Evolutionary conservation across 1,140 invertebrate species (phyloP).

Genomic region (Euborellia annulipes): DNA sequence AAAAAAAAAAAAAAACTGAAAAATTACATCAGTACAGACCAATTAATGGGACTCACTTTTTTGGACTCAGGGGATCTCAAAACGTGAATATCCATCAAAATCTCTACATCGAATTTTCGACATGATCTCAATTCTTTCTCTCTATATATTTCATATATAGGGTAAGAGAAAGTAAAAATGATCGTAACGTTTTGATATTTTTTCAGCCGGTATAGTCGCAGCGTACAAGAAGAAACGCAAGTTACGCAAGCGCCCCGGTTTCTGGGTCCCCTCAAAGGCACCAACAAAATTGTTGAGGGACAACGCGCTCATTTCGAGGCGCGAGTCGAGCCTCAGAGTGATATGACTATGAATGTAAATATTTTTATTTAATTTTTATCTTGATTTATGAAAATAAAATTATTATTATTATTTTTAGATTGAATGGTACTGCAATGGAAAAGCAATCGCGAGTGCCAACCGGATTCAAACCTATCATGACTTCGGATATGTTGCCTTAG

Average conservation of each 20-base stretch:
- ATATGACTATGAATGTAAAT: constrained; percentile 55
- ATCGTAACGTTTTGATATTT: no score
- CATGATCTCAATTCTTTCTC: no score
- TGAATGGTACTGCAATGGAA: constrained; percentile 86
- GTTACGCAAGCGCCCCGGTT: constrained; percentile 68
- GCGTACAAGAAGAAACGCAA: constrained; percentile 50
- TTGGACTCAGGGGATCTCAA: no score
- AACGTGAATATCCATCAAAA: no score
- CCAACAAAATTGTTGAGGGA: constrained; percentile 86
- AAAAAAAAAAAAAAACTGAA: no score
- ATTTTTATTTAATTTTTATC: constrained; percentile 1
- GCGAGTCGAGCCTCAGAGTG: constrained; percentile 81
- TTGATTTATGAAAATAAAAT: not conserved
- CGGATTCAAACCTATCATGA: constrained; percentile 85
- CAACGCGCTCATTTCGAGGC: constrained; percentile 94
- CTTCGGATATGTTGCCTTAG: constrained; percentile 88
- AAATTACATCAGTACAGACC: no score
- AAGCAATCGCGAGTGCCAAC: constrained; percentile 63
- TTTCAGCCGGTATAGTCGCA: constrained; percentile 26
- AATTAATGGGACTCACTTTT: no score
- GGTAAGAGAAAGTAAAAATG: no score
- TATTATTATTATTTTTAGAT: constrained; percentile 27
- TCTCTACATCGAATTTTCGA: no score
- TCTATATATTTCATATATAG: no score
- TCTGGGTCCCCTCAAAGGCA: constrained; percentile 71